Conservation (phyloP, 2,888 invertebrate species). For the Aphrophora alni region DNA sequence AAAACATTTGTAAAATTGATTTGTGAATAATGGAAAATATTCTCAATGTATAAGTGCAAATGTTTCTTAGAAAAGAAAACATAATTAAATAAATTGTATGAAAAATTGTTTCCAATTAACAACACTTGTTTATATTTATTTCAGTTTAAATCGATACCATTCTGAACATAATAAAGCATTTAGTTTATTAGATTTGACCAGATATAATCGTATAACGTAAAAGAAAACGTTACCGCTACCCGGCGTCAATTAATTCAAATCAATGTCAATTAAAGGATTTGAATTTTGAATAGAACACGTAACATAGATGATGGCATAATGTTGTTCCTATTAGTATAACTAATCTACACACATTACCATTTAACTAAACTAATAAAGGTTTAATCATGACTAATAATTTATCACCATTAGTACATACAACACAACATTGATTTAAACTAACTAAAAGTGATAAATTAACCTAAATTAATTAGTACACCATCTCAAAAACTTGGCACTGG, state of each 20-base stretch:
- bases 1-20: too few species aligned
- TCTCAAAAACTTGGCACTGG: neutral
- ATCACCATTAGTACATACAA: neutral
- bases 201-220: too few species aligned
- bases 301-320: neutral
- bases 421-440: constrained; percentile 1
- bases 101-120: too few species aligned
- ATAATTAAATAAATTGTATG: too few species aligned
- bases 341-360: neutral
- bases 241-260: neutral
- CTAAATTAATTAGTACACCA: constrained; percentile 1
- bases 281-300: neutral
- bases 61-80: too few species aligned
- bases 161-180: too few species aligned
- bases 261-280: neutral
- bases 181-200: too few species aligned
- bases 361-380: neutral
- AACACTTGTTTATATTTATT: too few species aligned
- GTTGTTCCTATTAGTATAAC: neutral
- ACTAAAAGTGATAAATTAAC: neutral
- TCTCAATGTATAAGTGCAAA: too few species aligned
- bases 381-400: neutral
- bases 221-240: too few species aligned
- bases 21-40: too few species aligned
- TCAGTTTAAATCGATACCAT: too few species aligned